Percentiles rank a stretch among this genome's conserved stretches.
phyloP scores from a whole-genome alignment of 2,797 vertebrate species.

The Heliangelus exortis region DNA sequence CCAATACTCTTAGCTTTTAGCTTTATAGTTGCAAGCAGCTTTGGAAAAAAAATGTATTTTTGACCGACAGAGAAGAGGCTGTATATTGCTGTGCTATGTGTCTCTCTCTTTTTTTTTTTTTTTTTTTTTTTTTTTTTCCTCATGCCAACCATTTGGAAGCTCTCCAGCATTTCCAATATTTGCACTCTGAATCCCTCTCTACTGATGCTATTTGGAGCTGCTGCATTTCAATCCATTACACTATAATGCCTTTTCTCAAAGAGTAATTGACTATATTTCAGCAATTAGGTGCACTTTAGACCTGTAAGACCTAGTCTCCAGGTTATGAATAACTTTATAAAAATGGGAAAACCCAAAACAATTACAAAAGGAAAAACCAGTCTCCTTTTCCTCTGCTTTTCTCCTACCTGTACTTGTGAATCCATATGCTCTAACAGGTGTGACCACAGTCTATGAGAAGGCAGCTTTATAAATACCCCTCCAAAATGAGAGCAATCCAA shows the following conservation, averaged over 20 bases:
- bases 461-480: not conserved
- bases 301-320: not conserved
- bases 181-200: not conserved
- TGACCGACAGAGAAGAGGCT: not conserved
- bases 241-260: not conserved
- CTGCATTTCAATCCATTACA: not conserved
- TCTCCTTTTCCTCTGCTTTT: not conserved
- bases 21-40: not conserved
- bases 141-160: slow-evolving; percentile 19
- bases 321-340: not conserved
- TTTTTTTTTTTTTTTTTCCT: not conserved
- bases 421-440: not conserved
- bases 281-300: not conserved
- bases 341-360: not conserved
- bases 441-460: not conserved
- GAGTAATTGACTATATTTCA: not conserved
- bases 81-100: not conserved
- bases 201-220: not conserved
- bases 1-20: not conserved
- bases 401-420: not conserved
- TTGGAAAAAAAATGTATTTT: not conserved
- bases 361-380: not conserved
- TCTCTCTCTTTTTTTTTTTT: not conserved
- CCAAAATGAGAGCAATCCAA: not conserved
- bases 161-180: slow-evolving; percentile 33